Evolutionary conservation across 2,888 invertebrate species (phyloP).

Genomic region (Ceramica pisi): DNA sequence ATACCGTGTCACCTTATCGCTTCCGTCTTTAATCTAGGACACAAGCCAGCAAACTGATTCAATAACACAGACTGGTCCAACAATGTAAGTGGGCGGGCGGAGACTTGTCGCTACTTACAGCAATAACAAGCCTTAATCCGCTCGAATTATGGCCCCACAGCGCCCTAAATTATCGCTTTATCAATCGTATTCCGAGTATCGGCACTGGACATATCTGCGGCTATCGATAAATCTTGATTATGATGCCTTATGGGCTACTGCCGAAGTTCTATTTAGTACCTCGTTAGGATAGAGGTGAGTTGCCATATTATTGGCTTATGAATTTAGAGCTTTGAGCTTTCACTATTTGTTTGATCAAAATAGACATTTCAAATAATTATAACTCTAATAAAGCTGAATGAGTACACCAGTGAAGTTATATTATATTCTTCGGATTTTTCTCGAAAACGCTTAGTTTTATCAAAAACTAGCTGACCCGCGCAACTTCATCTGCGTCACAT

Average conservation of each 20-base stretch:
- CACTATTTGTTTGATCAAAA: too few species aligned
- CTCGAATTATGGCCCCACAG: slow-evolving; percentile 54
- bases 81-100: slow-evolving; percentile 56
- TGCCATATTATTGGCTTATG: background rate
- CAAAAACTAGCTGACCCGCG: too few species aligned
- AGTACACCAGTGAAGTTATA: too few species aligned
- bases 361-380: too few species aligned
- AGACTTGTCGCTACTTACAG: slow-evolving; percentile 50
- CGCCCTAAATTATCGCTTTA: slow-evolving; percentile 60
- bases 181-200: slow-evolving; percentile 52
- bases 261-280: slow-evolving; percentile 31
- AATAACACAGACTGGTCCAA: slow-evolving; percentile 50
- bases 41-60: slow-evolving; percentile 26
- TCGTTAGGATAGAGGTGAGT: slow-evolving; percentile 20
- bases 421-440: too few species aligned
- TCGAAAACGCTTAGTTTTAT: too few species aligned
- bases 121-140: slow-evolving; percentile 62
- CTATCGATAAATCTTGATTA: slow-evolving; percentile 55
- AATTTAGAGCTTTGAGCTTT: background rate
- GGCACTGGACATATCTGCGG: slow-evolving; percentile 46
- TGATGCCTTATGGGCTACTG: slow-evolving; percentile 46
- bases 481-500: too few species aligned
- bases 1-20: background rate
- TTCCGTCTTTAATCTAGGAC: background rate
- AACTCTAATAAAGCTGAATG: too few species aligned